A percentile compares a stretch with the other conserved stretches of the same genome.
phyloP scores from a whole-genome alignment of 2,113 vertebrate genomes.

The Cyrtonyx montezumae region DNA sequence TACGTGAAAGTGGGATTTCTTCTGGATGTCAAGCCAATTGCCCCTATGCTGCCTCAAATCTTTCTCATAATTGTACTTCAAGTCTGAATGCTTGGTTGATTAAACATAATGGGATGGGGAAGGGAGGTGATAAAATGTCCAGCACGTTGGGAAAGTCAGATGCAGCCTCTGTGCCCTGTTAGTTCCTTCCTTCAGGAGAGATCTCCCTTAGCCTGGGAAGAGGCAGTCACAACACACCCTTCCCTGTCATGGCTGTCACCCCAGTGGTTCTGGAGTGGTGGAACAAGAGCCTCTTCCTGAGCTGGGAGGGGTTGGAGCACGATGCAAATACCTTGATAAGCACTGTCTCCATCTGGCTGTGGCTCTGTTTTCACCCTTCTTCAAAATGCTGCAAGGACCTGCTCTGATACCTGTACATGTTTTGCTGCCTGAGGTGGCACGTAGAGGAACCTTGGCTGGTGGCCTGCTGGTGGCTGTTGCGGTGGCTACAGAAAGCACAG shows the following conservation, averaged over 20 bases:
- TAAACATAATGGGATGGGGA: neutral
- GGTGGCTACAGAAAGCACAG: neutral
- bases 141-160: neutral
- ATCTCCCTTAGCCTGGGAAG: accelerated
- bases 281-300: neutral
- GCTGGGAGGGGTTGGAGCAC: neutral
- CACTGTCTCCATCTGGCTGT: neutral
- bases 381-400: neutral
- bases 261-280: neutral
- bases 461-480: accelerated
- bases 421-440: neutral
- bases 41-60: neutral
- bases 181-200: neutral
- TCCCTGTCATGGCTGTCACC: neutral
- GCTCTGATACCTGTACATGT: neutral
- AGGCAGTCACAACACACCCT: neutral
- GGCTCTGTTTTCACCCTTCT: neutral
- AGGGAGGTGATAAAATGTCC: accelerated
- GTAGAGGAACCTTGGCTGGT: accelerated
- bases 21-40: neutral
- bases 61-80: neutral
- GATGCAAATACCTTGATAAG: accelerated
- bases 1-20: neutral
- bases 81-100: neutral
- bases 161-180: neutral